phyloP scores from a whole-genome alignment of 2,113 vertebrate genomes.

The Genyomyrus donnyi region DNA sequence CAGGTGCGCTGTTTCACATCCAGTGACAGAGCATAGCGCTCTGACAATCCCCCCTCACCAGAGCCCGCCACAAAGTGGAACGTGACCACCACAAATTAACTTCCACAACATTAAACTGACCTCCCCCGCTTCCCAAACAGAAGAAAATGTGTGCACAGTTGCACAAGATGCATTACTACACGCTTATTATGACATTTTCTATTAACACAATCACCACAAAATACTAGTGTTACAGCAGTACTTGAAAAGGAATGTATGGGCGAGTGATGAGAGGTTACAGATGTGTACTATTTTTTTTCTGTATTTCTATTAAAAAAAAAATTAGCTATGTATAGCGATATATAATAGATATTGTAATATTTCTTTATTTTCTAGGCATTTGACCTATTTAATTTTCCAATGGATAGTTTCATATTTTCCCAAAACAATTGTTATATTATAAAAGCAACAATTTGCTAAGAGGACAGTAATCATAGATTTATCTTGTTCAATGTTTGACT shows the following conservation, averaged over 20 bases:
- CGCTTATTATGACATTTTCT: not conserved
- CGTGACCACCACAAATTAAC: not conserved
- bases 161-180: not conserved
- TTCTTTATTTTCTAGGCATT: not conserved
- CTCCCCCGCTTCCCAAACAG: not conserved
- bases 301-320: not conserved
- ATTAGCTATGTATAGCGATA: not conserved
- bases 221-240: not conserved
- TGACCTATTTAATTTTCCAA: not conserved
- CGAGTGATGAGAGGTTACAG: not conserved
- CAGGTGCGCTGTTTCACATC: conserved; percentile 51
- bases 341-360: not conserved
- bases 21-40: conserved; percentile 22
- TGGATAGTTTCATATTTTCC: not conserved
- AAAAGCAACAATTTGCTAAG: not conserved
- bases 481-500: not conserved
- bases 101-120: not conserved
- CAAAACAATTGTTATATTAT: not conserved
- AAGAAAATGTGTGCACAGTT: not conserved
- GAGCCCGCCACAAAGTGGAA: not conserved
- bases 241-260: not conserved
- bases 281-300: not conserved
- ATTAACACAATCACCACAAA: not conserved
- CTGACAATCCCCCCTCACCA: not conserved
- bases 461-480: not conserved